Evolutionary conservation across 2,113 vertebrate species (phyloP).

Genomic region (Caretta caretta): DNA sequence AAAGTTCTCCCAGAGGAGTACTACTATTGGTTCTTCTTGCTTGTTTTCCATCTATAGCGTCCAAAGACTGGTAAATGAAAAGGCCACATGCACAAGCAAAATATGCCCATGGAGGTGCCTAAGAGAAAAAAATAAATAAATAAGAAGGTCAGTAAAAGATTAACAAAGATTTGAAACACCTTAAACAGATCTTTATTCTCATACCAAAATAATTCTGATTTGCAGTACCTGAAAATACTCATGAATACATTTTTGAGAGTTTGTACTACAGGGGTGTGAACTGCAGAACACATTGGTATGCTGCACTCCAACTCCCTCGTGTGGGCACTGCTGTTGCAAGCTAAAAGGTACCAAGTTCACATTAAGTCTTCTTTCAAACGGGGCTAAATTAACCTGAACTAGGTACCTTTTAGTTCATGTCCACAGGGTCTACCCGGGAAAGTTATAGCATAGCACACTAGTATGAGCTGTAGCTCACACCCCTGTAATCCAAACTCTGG

Average conservation of each 20-base stretch:
- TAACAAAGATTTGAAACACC: not conserved
- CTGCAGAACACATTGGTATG: not conserved
- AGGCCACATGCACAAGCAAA: slow-evolving; percentile 94
- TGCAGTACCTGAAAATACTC: not conserved
- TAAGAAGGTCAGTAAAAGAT: not conserved
- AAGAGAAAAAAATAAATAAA: not conserved
- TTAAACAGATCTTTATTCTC: not conserved
- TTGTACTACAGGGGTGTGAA: not conserved
- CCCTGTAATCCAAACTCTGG: too few relatives aligned
- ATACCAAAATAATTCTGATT: not conserved
- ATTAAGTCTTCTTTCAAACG: too few relatives aligned
- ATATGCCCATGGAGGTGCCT: slow-evolving; percentile 98
- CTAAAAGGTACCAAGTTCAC: not conserved
- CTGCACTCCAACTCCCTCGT: not conserved
- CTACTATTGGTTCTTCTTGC: slow-evolving; percentile 97
- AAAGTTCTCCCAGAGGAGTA: slow-evolving; percentile 96
- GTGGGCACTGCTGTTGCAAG: not conserved
- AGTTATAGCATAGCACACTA: too few relatives aligned
- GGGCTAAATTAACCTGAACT: too few relatives aligned
- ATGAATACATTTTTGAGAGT: not conserved
- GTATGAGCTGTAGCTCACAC: too few relatives aligned
- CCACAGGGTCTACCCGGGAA: too few relatives aligned
- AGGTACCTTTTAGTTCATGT: too few relatives aligned
- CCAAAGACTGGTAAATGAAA: slow-evolving; percentile 97
- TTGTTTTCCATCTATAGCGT: slow-evolving; percentile 98